Base-by-base conservation (phyloP, 2,113 vertebrate genomes). In the Cyprinodon tularosa region DNA sequence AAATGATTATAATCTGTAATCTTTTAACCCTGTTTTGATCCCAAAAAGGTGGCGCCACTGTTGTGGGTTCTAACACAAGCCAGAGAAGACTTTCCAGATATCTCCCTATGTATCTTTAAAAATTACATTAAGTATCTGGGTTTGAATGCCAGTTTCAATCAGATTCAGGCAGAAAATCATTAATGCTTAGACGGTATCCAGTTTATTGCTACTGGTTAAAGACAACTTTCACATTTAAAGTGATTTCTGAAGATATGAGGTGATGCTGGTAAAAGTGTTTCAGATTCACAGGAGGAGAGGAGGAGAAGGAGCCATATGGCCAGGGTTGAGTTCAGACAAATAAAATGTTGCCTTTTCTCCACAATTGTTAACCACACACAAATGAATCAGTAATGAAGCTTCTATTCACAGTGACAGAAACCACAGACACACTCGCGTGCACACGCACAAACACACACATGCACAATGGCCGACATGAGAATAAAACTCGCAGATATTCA, bases 251-350 rank as follows among this genome's bases (percentile, higher is more conserved):
- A 65, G 63, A 79, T 63, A 82, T 75, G 80, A 84, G 68, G 59
- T 66, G 76, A 69, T 69, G 62, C 62, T 76, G 78, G 76, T n/a
- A 42, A 61, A 75, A 60, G 22, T 22, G 39, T 76, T 76, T 6
- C 81, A 67, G 66, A 73, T 72, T 71, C 77, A 81, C 69, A 69
- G 9, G 3, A 1, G 53, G 71, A 45, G 39, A 84, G 78, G 82
- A 81, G 81, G 38, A 78, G 71, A 76, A 83, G 68, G 66, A 83
- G 93, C 94, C 97, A 98, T 96, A 98, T 98, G 97, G 96, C 95
- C 94, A 91, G 95, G 96, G 95, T 96, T 90, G 94, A 94, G 96
- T 96, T 98, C 96, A 97, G 95, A 96, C 87, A 93, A 94, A 97
- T 97, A 96, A 96, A 97, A 95, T 93, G 90, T 96, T 95, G 93